Conservation (phyloP, 2,113 vertebrate species). For the Stictonetta naevosa region DNA sequence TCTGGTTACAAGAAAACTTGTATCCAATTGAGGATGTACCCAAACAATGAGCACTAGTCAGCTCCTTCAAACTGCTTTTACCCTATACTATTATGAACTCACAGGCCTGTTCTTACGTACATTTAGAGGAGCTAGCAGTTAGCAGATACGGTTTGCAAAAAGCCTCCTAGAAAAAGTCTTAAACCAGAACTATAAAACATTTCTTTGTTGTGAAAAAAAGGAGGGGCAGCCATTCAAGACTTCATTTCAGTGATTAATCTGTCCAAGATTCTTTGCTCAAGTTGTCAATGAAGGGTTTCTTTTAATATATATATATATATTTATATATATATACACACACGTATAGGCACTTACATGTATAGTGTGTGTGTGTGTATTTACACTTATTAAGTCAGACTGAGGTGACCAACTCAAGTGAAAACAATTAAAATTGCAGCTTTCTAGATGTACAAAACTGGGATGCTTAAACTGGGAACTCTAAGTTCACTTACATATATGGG, state of each 20-base stretch:
- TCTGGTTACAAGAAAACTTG: neutral
- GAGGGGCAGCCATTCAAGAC: neutral
- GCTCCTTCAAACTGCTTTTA: constrained; percentile 37
- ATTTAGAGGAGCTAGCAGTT: neutral
- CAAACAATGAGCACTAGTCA: constrained; percentile 8
- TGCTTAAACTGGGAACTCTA: neutral
- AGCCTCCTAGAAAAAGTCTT: neutral
- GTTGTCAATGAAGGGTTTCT: neutral
- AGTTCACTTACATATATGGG: neutral
- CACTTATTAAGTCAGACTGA: neutral
- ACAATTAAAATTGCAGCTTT: neutral
- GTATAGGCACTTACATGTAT: neutral
- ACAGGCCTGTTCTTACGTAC: neutral
- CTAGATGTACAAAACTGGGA: neutral
- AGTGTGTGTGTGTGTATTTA: neutral
- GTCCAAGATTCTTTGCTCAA: neutral
- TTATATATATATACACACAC: neutral
- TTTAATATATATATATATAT: neutral
- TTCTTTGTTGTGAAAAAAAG: neutral
- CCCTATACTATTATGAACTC: constrained; percentile 18
- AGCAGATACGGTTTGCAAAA: neutral
- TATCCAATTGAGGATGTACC: neutral
- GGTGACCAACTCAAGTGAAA: neutral
- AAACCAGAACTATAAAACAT: neutral
- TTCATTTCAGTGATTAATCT: neutral